Evolutionary conservation across 2,113 vertebrate genomes (phyloP).

Genomic region (Canis aureus): DNA sequence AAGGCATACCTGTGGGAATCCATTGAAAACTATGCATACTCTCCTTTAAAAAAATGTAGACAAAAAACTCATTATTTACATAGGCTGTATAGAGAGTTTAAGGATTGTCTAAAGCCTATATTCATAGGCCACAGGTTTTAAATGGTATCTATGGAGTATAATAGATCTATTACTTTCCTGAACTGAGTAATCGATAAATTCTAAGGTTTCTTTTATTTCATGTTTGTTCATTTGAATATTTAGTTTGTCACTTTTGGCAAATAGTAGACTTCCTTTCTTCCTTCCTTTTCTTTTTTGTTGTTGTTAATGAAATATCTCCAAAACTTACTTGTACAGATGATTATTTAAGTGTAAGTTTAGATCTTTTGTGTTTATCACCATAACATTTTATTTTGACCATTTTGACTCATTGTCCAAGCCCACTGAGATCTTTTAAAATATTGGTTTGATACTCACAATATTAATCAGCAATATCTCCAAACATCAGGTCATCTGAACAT

Average conservation of each 20-base stretch:
- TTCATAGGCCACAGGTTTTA: background rate
- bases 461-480: background rate
- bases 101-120: background rate
- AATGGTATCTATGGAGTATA: background rate
- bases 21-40: background rate
- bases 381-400: constrained; percentile 37
- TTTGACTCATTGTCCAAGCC: background rate
- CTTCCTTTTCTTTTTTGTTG: background rate
- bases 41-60: background rate
- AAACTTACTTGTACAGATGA: background rate
- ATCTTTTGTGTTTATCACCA: background rate
- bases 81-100: background rate
- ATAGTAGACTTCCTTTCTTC: background rate
- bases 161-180: background rate
- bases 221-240: constrained; percentile 14
- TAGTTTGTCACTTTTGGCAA: constrained; percentile 31
- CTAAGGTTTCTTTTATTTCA: constrained; percentile 14
- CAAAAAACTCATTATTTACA: background rate
- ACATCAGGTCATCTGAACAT: background rate
- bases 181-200: background rate
- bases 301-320: constrained; percentile 1
- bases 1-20: background rate
- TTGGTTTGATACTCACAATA: background rate
- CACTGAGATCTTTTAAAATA: constrained; percentile 10
- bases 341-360: background rate